Evolutionary conservation across 1,140 invertebrate genomes (phyloP), one percentile per base, ranked within the genome.

Genomic region (Pseudomyrmex pallidus): DNA sequence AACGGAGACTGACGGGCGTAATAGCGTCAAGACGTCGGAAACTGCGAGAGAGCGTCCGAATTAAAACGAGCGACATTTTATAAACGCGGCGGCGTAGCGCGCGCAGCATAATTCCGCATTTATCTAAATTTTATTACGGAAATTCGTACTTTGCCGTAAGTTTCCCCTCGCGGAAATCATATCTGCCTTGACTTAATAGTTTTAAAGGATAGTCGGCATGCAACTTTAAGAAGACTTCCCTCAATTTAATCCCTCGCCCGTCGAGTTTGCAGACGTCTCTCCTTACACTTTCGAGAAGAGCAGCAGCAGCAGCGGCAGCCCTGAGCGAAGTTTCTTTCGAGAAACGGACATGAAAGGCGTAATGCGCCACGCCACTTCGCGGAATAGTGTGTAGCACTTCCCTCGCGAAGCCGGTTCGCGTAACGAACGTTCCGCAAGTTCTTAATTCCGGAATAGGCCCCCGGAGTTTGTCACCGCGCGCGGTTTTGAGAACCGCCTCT

Each of bases 181-280:
- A 80, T 80, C 76, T 70, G 66, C 54, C 76, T 72, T 61, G 76
- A 80, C 76, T 72, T 80, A 80, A 80, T 80, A 72, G 76, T 80
- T 80, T 80, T 80, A 80, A 72, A 72, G 67, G 76, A 78, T 78
- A 59, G 76, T 70, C 76, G 54, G 66, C 52, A 44, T 70, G 76
- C 76, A 80, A 80, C 76, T 80, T 80, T 80, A 80, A 80, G 76
- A 80, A 72, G 66, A 80, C 76, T 80, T 80, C 54, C 76, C 76
- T 80, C 76, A 80, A 80, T 80, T 80, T 80, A 80, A 80, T 80
- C 66, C 76, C 35, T 70, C 44, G 66, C 66, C 66, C 76, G 76
- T 59, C 66, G 66, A 80, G 66, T 70, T 59, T 59, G 76, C 66
- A 57, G 64, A 67, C 76, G 76, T 68, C 66, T 68, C 66, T 72